phyloP scores from a whole-genome alignment of 1,140 invertebrate species.

The Vollenhovia emeryi region DNA sequence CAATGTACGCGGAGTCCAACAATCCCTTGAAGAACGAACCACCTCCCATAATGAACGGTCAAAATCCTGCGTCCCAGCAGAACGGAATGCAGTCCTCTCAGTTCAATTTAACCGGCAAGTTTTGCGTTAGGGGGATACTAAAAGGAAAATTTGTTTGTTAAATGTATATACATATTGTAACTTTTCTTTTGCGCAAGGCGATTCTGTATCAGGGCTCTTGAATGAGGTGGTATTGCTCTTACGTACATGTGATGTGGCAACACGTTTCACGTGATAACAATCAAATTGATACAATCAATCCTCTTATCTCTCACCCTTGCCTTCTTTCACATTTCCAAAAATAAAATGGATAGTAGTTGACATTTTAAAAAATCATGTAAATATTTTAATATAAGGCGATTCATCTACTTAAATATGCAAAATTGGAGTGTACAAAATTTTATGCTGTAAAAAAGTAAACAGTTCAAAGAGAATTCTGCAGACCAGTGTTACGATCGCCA shows the following conservation, averaged over 20 bases:
- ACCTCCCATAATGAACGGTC: slow-evolving; percentile 77
- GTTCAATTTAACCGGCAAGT: slow-evolving; percentile 78
- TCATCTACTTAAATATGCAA: background rate
- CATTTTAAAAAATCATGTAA: background rate
- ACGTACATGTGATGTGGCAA: background rate
- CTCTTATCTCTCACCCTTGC: background rate
- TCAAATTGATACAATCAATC: background rate
- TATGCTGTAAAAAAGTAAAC: background rate
- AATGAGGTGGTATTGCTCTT: background rate
- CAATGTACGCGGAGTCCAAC: slow-evolving; percentile 72
- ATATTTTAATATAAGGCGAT: background rate
- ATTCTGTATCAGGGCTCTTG: background rate
- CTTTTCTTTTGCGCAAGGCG: background rate
- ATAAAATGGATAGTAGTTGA: background rate
- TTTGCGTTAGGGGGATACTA: background rate
- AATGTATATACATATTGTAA: background rate
- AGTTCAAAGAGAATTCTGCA: background rate
- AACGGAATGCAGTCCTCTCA: slow-evolving; percentile 79
- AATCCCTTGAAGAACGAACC: slow-evolving; percentile 74
- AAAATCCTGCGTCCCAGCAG: slow-evolving; percentile 74
- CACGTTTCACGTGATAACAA: background rate
- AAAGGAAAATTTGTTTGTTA: background rate
- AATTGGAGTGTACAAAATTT: slow-evolving; percentile 12
- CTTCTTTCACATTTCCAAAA: background rate
- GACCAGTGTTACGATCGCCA: background rate